Evolutionary conservation across 2,797 vertebrate genomes (phyloP), one percentile per base, ranked within the genome.

Genomic region (Pipistrellus pygmaeus): DNA sequence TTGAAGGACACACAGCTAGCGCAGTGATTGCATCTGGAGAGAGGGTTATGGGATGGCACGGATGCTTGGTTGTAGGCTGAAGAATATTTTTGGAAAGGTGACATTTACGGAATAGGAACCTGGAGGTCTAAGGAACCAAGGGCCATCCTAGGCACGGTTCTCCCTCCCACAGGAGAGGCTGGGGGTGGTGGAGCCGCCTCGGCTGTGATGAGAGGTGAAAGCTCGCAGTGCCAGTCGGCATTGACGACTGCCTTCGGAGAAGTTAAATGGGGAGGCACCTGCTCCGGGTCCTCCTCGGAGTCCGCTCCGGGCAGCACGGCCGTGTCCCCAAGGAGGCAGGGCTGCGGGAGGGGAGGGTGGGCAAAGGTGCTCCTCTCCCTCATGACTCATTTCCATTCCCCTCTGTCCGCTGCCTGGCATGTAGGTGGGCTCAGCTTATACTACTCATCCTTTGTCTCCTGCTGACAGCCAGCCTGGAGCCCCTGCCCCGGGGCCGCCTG

Each of bases 81-180:
- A 48, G 27, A 62, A 3, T 20, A 4, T 46, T 78, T 78, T 18
- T 51, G n/a, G 72, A 84, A 81, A 76, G 44, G 32, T 66, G n/a
- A 21, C 21, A 81, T 15, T 87, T 76, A 62, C 51, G 30, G 55
- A 80, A 84, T 72, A 66, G 77, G 77, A 90, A 82, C 41, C 20
- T 69, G 27, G 75, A 89, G 86, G 64, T 85, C 32, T 32, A 15
- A 41, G 68, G 51, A 66, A 41, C 41, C 82, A 71, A 90, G 81
- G 62, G n/a, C 27, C 27, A 4, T 73, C 68, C 64, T 35, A 80
- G 85, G 62, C 25, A 38, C 80, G 2, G 44, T 20, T 10, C 3
- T 35, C 53, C 27, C 4, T 77, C 41, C 27, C 57, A 14, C 3
- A 14, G 25, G 27, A 72, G 32, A 72, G 32, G 15, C 27, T 25